Conservation (phyloP, 2,888 invertebrate genomes). For the Leptura quadrifasciata region DNA sequence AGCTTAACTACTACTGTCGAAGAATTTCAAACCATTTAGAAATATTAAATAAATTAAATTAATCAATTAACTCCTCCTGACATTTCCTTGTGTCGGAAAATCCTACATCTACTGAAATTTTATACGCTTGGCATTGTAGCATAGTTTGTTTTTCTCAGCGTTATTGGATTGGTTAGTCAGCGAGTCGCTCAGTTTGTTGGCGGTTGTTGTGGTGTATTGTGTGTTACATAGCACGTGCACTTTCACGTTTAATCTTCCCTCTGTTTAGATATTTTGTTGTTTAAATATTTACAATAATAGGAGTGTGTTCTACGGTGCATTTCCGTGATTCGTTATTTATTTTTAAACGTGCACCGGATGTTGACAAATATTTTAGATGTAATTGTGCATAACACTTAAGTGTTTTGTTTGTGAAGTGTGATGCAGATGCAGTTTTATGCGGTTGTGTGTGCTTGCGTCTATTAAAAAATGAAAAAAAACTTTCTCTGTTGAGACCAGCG, state of each 20-base stretch:
- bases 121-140: constrained; percentile 43
- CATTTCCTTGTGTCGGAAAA: neutral
- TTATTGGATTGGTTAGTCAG: constrained; percentile 47
- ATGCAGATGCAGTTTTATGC: constrained; percentile 30
- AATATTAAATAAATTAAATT: too few species aligned
- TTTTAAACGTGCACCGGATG: neutral
- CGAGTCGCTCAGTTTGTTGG: constrained; percentile 12
- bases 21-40: too few species aligned
- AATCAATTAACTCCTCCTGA: too few species aligned
- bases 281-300: neutral
- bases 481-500: constrained; percentile 10
- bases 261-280: neutral
- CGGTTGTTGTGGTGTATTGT: neutral
- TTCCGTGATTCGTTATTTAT: constrained; percentile 11
- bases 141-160: constrained; percentile 44
- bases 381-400: neutral
- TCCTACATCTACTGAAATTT: neutral
- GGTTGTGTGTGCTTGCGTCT: constrained; percentile 22
- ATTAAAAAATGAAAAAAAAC: neutral
- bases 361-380: neutral
- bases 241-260: neutral
- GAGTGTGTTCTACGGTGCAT: neutral
- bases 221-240: constrained; percentile 7
- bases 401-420: neutral
- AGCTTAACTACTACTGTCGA: too few species aligned